These are phyloP conservation scores for Acleris emargana DNA, from an alignment of 2,888 invertebrate genomes.

Conservation along the genomic window DNA sequence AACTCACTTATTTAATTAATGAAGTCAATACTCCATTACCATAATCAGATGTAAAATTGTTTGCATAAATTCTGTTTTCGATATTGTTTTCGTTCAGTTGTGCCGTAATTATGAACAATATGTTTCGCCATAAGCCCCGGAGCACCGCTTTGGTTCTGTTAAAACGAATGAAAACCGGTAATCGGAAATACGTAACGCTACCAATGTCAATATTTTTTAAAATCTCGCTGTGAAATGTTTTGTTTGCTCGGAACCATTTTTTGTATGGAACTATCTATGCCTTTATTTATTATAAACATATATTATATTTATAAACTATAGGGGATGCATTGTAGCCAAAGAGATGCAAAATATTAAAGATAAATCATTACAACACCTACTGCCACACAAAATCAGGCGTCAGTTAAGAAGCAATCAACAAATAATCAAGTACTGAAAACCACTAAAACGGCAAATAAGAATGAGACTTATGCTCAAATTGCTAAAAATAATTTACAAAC, in stretches of 20 bases:
- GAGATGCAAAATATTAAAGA: too few relatives aligned
- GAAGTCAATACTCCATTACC: slow-evolving; percentile 67
- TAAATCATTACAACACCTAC: too few relatives aligned
- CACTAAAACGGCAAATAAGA: too few relatives aligned
- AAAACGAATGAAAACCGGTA: slow-evolving; percentile 81
- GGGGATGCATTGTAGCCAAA: too few relatives aligned
- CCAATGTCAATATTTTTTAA: slow-evolving; percentile 80
- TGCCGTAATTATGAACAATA: slow-evolving; percentile 78
- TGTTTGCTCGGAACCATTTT: slow-evolving; percentile 22
- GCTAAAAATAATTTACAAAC: too few relatives aligned
- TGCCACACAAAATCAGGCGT: too few relatives aligned
- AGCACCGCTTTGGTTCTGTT: slow-evolving; percentile 69
- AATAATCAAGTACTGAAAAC: too few relatives aligned
- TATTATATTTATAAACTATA: too few relatives aligned
- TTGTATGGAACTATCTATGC: not conserved
- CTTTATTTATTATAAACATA: slow-evolving; percentile 41
- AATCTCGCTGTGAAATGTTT: slow-evolving; percentile 52
- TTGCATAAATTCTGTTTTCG: slow-evolving; percentile 76
- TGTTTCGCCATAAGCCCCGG: slow-evolving; percentile 71
- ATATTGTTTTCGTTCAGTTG: slow-evolving; percentile 74
- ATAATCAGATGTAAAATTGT: slow-evolving; percentile 74
- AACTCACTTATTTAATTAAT: slow-evolving; percentile 47
- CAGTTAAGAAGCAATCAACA: too few relatives aligned
- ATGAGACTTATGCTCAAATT: too few relatives aligned
- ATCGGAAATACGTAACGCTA: slow-evolving; percentile 79